Evolutionary conservation across 2,113 vertebrate species (phyloP).

Genomic region (Orcinus orca): DNA sequence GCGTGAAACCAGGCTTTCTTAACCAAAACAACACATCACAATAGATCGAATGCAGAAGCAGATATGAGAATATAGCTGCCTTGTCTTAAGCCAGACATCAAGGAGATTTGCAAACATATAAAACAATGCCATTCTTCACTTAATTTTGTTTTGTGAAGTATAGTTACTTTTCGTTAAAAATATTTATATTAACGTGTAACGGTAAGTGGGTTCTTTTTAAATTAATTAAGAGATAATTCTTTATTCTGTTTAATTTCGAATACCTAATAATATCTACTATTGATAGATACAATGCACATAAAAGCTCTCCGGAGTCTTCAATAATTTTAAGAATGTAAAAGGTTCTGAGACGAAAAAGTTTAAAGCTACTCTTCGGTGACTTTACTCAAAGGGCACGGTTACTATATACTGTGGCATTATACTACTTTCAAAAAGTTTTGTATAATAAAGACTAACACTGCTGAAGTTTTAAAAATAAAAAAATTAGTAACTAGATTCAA

Average conservation of each 20-base stretch:
- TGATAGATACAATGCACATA: neutral
- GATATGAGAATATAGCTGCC: neutral
- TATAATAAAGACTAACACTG: constrained; percentile 1
- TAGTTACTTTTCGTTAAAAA: neutral
- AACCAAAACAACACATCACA: neutral
- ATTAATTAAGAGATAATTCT: constrained; percentile 12
- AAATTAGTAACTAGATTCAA: neutral
- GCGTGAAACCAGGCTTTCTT: neutral
- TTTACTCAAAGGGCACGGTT: neutral
- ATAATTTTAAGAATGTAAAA: constrained; percentile 25
- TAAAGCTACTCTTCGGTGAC: neutral
- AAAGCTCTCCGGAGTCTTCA: neutral
- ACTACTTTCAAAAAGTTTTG: neutral
- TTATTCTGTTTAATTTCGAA: neutral
- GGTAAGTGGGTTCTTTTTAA: neutral
- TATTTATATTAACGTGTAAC: neutral
- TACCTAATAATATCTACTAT: neutral
- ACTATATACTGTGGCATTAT: neutral
- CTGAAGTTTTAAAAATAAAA: constrained; percentile 1
- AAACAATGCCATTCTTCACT: neutral
- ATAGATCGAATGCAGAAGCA: neutral
- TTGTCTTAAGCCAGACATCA: neutral
- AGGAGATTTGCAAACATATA: neutral
- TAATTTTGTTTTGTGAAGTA: neutral
- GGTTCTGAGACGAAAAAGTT: neutral